Percentiles rank a stretch among this genome's conserved stretches.
These are phyloP conservation scores for Hedya salicella DNA, from an alignment of 2,888 invertebrate species.

Conservation along the genomic window DNA sequence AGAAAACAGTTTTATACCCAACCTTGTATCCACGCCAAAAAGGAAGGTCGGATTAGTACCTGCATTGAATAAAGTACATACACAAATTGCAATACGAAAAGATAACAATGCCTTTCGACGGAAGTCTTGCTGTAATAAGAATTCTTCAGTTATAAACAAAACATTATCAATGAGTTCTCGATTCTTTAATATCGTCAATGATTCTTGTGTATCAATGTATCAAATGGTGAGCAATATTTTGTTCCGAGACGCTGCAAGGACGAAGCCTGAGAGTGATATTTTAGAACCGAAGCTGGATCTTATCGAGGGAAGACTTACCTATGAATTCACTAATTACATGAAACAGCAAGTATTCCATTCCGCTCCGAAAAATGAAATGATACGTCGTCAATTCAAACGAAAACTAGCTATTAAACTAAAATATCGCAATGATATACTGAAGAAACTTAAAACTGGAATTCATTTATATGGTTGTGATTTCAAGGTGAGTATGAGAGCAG, in stretches of 20 bases:
- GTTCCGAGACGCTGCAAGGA: background rate
- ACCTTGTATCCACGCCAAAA: conserved; percentile 16
- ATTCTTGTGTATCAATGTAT: conserved; percentile 10
- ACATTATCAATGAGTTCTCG: conserved; percentile 14
- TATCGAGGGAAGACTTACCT: background rate
- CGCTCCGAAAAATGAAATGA: background rate
- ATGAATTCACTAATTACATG: background rate
- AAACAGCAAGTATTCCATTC: background rate
- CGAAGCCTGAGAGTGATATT: background rate
- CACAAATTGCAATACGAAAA: background rate
- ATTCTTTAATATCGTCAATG: conserved; percentile 14
- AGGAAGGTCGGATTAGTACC: background rate
- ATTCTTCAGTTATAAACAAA: background rate
- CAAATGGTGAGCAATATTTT: conserved; percentile 5
- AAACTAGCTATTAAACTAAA: conserved; percentile 39
- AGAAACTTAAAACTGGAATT: conserved; percentile 75
- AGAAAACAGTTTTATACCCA: conserved; percentile 9
- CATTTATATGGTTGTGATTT: conserved; percentile 79
- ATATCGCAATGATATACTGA: conserved; percentile 64
- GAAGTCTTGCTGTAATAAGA: background rate
- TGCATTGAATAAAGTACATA: background rate
- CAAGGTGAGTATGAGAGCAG: conserved; percentile 59
- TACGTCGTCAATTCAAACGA: background rate
- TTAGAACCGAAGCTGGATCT: background rate
- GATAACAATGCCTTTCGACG: background rate